Evolutionary conservation across 2,113 vertebrate genomes (phyloP).

Genomic region (Passer domesticus): DNA sequence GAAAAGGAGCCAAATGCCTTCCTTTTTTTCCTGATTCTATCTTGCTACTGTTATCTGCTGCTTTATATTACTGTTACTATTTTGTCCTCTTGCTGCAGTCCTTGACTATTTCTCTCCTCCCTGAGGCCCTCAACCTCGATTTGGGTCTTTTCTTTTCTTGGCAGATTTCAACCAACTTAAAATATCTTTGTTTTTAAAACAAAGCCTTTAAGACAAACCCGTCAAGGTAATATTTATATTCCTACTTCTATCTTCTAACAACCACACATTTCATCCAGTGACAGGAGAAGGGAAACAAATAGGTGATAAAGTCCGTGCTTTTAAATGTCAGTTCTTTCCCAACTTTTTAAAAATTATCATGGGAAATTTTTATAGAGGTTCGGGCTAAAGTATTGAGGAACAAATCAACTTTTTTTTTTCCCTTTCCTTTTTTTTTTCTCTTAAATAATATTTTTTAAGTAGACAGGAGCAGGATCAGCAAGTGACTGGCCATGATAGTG

Average conservation of each 20-base stretch:
- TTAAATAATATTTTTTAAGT: background rate
- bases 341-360: background rate
- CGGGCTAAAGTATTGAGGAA: background rate
- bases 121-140: background rate
- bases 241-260: background rate
- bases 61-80: background rate
- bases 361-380: background rate
- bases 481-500: background rate
- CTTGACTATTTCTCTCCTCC: background rate
- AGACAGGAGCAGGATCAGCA: background rate
- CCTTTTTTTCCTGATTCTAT: background rate
- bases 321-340: background rate
- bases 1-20: constrained; percentile 4
- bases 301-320: background rate
- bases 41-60: constrained; percentile 13
- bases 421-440: fast-evolving
- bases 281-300: background rate
- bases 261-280: background rate
- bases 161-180: background rate
- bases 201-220: background rate
- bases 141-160: background rate
- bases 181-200: background rate
- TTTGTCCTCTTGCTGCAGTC: background rate
- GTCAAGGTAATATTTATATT: background rate
- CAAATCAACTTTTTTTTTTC: background rate